Base-by-base conservation (phyloP, 2,888 invertebrate genomes). In the Terebella lapidaria region DNA sequence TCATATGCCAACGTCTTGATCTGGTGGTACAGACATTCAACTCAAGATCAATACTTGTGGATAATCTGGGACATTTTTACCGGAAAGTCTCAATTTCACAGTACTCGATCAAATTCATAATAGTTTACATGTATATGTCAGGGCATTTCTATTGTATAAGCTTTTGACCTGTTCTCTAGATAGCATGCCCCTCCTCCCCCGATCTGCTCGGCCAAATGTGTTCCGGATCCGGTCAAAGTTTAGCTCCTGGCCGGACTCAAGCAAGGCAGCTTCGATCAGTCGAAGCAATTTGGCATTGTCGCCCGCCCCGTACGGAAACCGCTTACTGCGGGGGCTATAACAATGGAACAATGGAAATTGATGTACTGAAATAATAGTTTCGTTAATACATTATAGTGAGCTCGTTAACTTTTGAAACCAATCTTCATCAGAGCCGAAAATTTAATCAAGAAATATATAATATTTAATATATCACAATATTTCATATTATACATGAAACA, bases 101-200 rank as follows among this genome's bases (percentile, higher is more conserved):
- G n/a, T n/a, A n/a, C n/a, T n/a, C n/a, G n/a, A n/a, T n/a, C n/a
- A n/a, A n/a, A n/a, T n/a, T n/a, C n/a, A n/a, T n/a, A n/a, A n/a
- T n/a, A n/a, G n/a, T n/a, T n/a, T n/a, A n/a, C n/a, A n/a, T n/a
- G n/a, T n/a, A n/a, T n/a, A n/a, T n/a, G n/a, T n/a, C n/a, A n/a
- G n/a, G n/a, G n/a, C n/a, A n/a, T n/a, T n/a, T n/a, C n/a, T n/a
- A n/a, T n/a, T n/a, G n/a, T n/a, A n/a, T n/a, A n/a, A n/a, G n/a
- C n/a, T n/a, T n/a, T n/a, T n/a, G n/a, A 76, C 74, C 71, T 74
- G 72, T 10, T 68, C 67, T 15, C 66, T 64, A 1, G 74, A 73
- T 2, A 76, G 62, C 1, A 70, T 73, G 15, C 74, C 66, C 58
- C 75, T 52, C 62, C 73, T 59, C 53, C 77, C 62, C 58, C 77